Evolutionary conservation across 2,113 vertebrate genomes (phyloP), one percentile per base, ranked within the genome.

Genomic region (Rhinolophus sinicus): DNA sequence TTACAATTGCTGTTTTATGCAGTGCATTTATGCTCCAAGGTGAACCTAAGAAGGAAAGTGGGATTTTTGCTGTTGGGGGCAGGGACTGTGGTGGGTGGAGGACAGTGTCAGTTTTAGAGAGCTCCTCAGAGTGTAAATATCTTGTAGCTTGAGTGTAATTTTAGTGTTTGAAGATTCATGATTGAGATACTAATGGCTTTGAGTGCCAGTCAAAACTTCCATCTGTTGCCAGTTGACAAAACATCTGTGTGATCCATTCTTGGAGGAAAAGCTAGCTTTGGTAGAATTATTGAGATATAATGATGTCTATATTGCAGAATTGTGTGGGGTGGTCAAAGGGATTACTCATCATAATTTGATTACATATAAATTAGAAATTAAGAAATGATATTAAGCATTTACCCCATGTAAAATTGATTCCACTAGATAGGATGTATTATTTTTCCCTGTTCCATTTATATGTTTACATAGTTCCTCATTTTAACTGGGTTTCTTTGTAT

Each of bases 161-260:
- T 77, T 38, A 75, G 24, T 69, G n/a, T 88, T 77, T 83, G 62
- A 78, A 16, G 77, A 92, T 85, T 94, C 73, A 52, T 93, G 73
- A 94, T 83, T 89, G 86, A 95, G 62, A 86, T 82, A 73, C 40
- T 96, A 91, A 95, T 92, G 62, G 22, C 44, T 93, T 65, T 92
- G 92, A 95, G 69, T 92, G 77, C 40, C 56, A 86, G 67, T 97
- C 82, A 94, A 88, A 88, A 56, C n/a, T 95, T 77, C 65, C 93
- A 93, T 94, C 96, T 97, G 97, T 88, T 96, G 72, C 93, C 88
- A 94, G 72, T 62, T 95, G 82, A 94, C 47, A 64, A 94, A 97
- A 97, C 83, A 96, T 95, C 95, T 98, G 89, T 85, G 44, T 58
- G 22, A 93, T 47, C 13, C 80, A 52, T 89, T 89, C 56, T 58